Conservation (phyloP, 2,113 vertebrate species). For the Ifrita kowaldi region DNA sequence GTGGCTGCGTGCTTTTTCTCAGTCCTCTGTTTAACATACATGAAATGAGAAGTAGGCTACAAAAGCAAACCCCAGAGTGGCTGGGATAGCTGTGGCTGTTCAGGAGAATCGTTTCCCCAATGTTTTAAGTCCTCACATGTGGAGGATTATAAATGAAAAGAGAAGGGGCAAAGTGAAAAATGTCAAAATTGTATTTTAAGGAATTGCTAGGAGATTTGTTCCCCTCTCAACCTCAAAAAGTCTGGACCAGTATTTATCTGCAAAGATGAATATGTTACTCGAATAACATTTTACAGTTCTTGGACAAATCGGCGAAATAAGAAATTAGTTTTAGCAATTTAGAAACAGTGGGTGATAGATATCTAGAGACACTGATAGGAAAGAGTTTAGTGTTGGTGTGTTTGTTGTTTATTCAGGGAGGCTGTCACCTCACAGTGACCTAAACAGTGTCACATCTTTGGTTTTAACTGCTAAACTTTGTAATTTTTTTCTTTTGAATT, state of each 20-base stretch:
- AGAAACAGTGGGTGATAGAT: not conserved
- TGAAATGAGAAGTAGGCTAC: not conserved
- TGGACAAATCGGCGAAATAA: not conserved
- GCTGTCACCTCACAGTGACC: not conserved
- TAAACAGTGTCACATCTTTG: not conserved
- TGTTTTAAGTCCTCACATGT: not conserved
- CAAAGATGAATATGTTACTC: not conserved
- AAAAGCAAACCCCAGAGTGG: accelerated
- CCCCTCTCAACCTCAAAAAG: not conserved
- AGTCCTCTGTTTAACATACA: not conserved
- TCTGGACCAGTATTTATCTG: not conserved
- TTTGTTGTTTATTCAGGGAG: not conserved
- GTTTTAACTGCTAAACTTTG: not conserved
- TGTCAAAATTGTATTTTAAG: not conserved
- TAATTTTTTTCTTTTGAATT: not conserved
- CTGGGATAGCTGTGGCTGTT: not conserved
- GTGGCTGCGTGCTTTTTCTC: not conserved
- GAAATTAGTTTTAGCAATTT: not conserved
- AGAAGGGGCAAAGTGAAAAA: not conserved
- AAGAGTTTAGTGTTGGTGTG: not conserved
- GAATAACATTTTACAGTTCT: not conserved
- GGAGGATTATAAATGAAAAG: not conserved
- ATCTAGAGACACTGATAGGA: not conserved
- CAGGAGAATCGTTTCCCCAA: not conserved
- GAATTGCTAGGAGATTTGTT: not conserved